These are phyloP conservation scores for Paramormyrops kingsleyae DNA, from an alignment of 2,113 vertebrate species.

Conservation along the genomic window DNA sequence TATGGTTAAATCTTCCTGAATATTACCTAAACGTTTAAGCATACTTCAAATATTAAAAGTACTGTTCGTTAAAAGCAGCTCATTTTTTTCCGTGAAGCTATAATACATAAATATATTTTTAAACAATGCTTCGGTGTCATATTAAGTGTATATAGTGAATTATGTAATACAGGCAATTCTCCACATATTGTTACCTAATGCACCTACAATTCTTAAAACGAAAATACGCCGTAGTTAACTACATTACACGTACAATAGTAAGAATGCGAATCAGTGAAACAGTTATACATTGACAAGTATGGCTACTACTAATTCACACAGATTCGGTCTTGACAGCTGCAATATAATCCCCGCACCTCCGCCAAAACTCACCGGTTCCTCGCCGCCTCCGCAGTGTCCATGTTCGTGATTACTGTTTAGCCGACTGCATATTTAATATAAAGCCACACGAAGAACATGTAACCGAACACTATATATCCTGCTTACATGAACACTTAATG, in stretches of 20 bases:
- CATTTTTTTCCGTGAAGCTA: not conserved
- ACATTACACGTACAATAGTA: not conserved
- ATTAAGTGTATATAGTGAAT: not conserved
- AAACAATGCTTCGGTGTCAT: not conserved
- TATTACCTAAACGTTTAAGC: not conserved
- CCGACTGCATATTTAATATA: not conserved
- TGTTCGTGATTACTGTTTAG: not conserved
- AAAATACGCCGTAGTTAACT: not conserved
- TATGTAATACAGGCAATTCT: not conserved
- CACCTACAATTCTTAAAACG: not conserved
- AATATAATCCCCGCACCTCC: not conserved
- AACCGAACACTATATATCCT: not conserved
- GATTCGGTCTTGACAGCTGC: not conserved
- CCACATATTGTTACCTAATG: not conserved
- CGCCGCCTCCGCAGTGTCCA: not conserved
- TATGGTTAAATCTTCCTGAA: not conserved
- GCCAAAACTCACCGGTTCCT: not conserved
- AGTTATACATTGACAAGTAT: not conserved
- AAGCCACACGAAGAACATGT: not conserved
- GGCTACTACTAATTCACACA: not conserved
- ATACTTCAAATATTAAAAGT: not conserved
- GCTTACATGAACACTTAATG: not conserved
- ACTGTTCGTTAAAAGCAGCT: not conserved
- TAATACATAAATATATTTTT: not conserved
- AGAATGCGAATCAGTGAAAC: not conserved